Conservation (phyloP, 2,888 invertebrate species). For the Brachypterus glaber region DNA sequence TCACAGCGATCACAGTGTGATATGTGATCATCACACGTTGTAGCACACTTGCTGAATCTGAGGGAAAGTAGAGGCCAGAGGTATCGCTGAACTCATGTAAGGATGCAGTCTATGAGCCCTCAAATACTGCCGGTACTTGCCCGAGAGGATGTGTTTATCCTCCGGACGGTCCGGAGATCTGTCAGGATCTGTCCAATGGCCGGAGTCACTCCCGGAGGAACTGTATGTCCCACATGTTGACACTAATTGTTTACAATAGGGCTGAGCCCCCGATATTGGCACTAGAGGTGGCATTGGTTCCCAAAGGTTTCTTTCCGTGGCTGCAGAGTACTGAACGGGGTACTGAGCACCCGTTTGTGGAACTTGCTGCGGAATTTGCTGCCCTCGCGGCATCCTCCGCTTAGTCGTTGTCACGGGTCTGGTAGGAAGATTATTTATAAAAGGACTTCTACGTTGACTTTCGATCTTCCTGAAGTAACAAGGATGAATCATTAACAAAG, state of each 20-base stretch:
- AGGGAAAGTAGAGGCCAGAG: conserved; percentile 44
- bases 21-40: too few species aligned
- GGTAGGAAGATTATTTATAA: conserved; percentile 70
- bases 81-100: conserved; percentile 43
- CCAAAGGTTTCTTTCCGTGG: conserved; percentile 32
- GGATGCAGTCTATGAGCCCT: conserved; percentile 50
- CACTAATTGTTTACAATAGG: conserved; percentile 37
- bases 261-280: conserved; percentile 33
- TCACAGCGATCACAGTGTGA: conserved; percentile 45
- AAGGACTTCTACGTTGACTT: conserved; percentile 70
- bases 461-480: conserved; percentile 83
- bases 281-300: conserved; percentile 36
- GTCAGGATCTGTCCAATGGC: conserved; percentile 38
- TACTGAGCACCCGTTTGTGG: conserved; percentile 36
- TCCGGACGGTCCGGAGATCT: conserved; percentile 38
- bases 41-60: conserved; percentile 52
- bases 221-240: conserved; percentile 37
- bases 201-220: conserved; percentile 34
- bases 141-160: conserved; percentile 41
- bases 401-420: conserved; percentile 28
- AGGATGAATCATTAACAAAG: conserved; percentile 82
- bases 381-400: conserved; percentile 25
- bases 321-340: conserved; percentile 26
- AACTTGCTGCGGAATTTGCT: conserved; percentile 34
- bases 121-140: conserved; percentile 50